Evolutionary conservation across 2,888 invertebrate genomes (phyloP), one percentile per base, ranked within the genome.

Genomic region (Synergus itoensis): DNA sequence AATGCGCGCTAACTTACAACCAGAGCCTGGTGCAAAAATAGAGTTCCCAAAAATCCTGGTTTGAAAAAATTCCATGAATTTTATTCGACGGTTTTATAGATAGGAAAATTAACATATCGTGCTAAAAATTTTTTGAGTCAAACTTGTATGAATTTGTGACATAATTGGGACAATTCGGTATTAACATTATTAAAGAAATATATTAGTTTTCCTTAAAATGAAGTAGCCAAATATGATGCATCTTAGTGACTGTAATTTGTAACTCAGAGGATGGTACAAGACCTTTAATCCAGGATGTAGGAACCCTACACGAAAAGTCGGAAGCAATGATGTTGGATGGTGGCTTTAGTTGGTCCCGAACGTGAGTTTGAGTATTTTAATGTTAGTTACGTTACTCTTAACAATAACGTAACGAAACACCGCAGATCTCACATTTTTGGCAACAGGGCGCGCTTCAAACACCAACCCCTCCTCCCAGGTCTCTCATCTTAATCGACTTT

Each of bases 271-370:
- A 21, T 28, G 21, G 14, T 11, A 67, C 8, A 45, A 8, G 18
- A 36, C 3, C 18, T 9, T 36, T 16, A 40, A 53, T 73, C 18
- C 73, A 57, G 73, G 28, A 53, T 36, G 16, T 1, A 16, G n/a
- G 48, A 53, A 73, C 53, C 36, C 73, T 73, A 73, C 12, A 48
- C 5, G 53, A 73, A 53, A 40, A 73, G 36, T 73, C 53, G 73
- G 73, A 83, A 89, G 88, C 85, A 83, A 84, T 84, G 88, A 89
- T 88, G 81, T 79, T 81, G 80, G 80, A 80, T 79, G 81, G 80
- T 82, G 81, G 84, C 80, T 80, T 84, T 89, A 90, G 89, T 91
- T 91, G 91, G 92, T 92, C 92, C 92, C 91, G 89, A 91, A 90
- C 89, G 89, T 89, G 89, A 89, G 86, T 88, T 86, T 84, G 80